Evolutionary conservation across 2,797 vertebrate genomes (phyloP).

Genomic region (Galaxias olidus): DNA sequence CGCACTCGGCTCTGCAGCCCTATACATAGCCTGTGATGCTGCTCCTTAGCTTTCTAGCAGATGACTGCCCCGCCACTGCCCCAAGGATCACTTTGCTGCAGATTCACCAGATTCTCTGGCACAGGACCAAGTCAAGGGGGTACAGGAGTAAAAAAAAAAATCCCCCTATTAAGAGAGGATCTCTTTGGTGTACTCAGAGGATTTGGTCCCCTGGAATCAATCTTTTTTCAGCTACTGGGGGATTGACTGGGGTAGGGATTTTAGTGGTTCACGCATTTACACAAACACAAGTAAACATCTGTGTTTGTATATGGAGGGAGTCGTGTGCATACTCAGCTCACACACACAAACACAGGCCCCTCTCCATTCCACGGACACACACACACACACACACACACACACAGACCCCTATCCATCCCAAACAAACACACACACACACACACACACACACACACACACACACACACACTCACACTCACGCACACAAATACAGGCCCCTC

Average conservation of each 20-base stretch:
- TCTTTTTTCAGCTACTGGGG: not conserved
- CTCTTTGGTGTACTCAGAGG: slow-evolving; percentile 2
- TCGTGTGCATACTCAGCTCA: no score
- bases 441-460: slow-evolving; percentile 1
- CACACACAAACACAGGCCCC: not conserved
- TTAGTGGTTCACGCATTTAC: no score
- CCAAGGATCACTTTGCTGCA: slow-evolving; percentile 75
- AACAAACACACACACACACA: slow-evolving; percentile 1
- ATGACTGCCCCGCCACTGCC: slow-evolving; percentile 76
- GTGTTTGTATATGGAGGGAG: no score
- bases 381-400: not conserved
- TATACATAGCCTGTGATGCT: slow-evolving; percentile 83
- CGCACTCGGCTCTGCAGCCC: slow-evolving; percentile 56
- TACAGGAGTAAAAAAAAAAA: slow-evolving; percentile 43
- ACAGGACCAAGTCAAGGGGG: slow-evolving; percentile 51
- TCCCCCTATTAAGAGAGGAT: slow-evolving; percentile 44
- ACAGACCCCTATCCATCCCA: not conserved
- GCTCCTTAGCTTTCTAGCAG: slow-evolving; percentile 79
- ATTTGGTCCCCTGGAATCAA: not conserved
- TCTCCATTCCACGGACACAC: not conserved
- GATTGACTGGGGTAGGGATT: no score
- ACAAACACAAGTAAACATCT: not conserved
- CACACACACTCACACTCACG: slow-evolving; percentile 1
- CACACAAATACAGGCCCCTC: not conserved
- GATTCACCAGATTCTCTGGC: slow-evolving; percentile 74